phyloP scores from a whole-genome alignment of 2,888 invertebrate species.

The Apomyelois bistriatella region DNA sequence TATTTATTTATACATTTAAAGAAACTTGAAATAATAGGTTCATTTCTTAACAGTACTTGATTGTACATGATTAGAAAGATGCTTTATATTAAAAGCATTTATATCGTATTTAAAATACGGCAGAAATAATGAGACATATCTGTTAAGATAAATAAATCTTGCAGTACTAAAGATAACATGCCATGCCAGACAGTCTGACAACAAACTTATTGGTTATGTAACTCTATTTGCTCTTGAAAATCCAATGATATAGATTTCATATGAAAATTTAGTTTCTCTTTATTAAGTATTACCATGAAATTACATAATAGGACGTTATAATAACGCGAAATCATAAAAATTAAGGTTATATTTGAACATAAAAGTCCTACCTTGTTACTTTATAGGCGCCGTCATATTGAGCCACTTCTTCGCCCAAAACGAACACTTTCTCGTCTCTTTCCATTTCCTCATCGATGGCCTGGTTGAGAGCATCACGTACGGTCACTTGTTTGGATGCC shows the following conservation, averaged over 20 bases:
- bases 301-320: not conserved
- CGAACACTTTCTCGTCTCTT: slow-evolving; percentile 93
- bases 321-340: not conserved
- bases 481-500: slow-evolving; percentile 87
- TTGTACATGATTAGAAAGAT: too few species aligned
- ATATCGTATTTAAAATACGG: too few species aligned
- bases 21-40: too few species aligned
- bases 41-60: too few species aligned
- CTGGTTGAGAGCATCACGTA: slow-evolving; percentile 97
- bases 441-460: slow-evolving; percentile 99
- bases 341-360: slow-evolving; percentile 25
- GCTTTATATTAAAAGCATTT: too few species aligned
- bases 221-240: slow-evolving; percentile 23
- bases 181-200: slow-evolving; percentile 36
- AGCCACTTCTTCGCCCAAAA: slow-evolving; percentile 99
- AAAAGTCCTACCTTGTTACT: slow-evolving; percentile 82
- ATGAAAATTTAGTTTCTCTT: not conserved
- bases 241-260: not conserved
- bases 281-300: not conserved
- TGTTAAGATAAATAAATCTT: not conserved
- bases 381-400: slow-evolving; percentile 99
- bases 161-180: slow-evolving; percentile 20
- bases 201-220: slow-evolving; percentile 59
- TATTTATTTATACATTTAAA: too few species aligned
- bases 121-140: not conserved